Evolutionary conservation across 2,888 invertebrate genomes (phyloP).

Genomic region (Galerucella pusilla): DNA sequence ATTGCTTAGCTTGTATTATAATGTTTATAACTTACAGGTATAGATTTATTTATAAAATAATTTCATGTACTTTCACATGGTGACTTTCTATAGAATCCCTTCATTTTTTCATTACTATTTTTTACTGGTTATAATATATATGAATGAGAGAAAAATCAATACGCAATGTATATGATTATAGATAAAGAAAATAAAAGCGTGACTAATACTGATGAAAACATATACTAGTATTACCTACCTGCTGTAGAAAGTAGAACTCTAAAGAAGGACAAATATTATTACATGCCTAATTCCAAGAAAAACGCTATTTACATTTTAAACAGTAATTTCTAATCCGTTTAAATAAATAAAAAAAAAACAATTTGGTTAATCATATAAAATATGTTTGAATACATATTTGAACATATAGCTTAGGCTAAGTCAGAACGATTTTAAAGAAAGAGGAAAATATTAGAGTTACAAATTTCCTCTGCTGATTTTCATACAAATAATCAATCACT

Average conservation of each 20-base stretch:
- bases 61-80: neutral
- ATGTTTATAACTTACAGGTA: neutral
- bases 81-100: neutral
- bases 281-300: neutral
- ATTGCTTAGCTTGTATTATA: neutral
- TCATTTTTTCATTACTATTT: neutral
- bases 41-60: neutral
- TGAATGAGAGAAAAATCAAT: neutral
- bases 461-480: too few species aligned
- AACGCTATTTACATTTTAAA: neutral
- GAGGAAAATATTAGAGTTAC: too few species aligned
- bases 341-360: neutral
- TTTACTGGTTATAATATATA: neutral
- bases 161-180: slow-evolving; percentile 2
- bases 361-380: neutral
- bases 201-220: slow-evolving; percentile 6
- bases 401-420: too few species aligned
- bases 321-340: neutral
- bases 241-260: slow-evolving; percentile 7
- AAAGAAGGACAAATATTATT: neutral
- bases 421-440: too few species aligned
- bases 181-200: slow-evolving; percentile 4
- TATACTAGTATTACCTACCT: neutral
- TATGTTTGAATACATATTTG: too few species aligned
- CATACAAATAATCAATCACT: too few species aligned